phyloP scores from a whole-genome alignment of 2,888 invertebrate species.

The Drosophila kuntzei region DNA sequence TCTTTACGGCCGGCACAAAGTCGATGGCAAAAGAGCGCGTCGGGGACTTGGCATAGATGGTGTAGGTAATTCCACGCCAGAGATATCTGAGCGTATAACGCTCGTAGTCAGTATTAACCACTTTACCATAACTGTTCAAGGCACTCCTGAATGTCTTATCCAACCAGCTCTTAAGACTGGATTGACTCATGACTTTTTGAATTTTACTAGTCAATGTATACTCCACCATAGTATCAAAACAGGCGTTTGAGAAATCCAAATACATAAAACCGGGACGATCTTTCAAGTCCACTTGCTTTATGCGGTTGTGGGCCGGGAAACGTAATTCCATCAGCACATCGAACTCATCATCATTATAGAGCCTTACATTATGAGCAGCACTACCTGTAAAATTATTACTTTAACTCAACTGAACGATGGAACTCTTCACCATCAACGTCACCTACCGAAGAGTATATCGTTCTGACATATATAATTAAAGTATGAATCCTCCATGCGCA shows the following conservation, averaged over 20 bases:
- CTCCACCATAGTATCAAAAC: conserved; percentile 10
- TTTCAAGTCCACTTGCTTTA: conserved; percentile 23
- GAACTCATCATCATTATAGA: conserved; percentile 58
- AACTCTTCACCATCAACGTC: background rate
- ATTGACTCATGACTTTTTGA: conserved; percentile 26
- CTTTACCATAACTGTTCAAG: conserved; percentile 3
- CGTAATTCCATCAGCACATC: conserved; percentile 66
- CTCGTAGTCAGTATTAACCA: background rate
- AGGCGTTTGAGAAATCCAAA: conserved; percentile 49
- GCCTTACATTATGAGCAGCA: conserved; percentile 50
- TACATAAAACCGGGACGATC: conserved; percentile 55
- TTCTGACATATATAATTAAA: conserved; percentile 15
- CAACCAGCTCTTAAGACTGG: conserved; percentile 31
- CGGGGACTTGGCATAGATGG: conserved; percentile 48
- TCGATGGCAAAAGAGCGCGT: conserved; percentile 58
- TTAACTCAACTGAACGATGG: too few relatives aligned
- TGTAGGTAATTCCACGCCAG: conserved; percentile 55
- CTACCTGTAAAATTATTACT: conserved; percentile 52
- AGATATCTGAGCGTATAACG: conserved; percentile 48
- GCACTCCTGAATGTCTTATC: conserved; percentile 23
- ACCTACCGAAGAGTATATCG: conserved; percentile 36
- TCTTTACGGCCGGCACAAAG: conserved; percentile 69
- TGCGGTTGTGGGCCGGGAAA: conserved; percentile 38
- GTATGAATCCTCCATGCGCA: conserved; percentile 27
- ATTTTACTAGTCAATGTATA: conserved; percentile 18